A percentile compares a stretch with the other conserved stretches of the same genome.
Evolutionary conservation across 2,888 invertebrate genomes (phyloP).

Genomic region (Drosophila hamatofila): DNA sequence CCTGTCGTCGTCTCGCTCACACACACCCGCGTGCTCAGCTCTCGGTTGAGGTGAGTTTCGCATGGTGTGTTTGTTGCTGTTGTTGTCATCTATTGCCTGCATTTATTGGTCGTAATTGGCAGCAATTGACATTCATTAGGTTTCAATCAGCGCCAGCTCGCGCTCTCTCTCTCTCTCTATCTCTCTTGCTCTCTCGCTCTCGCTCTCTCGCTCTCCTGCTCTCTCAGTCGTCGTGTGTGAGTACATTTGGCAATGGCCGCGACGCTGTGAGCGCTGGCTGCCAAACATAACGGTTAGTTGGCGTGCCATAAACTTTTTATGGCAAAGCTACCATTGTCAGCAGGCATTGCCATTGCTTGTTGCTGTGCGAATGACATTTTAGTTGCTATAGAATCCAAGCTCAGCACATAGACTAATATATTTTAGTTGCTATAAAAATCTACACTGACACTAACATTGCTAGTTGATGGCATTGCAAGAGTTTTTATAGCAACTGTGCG

Average conservation of each 20-base stretch:
- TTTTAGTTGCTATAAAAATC: neutral
- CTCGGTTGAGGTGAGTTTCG: slow-evolving; percentile 49
- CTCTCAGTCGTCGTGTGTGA: slow-evolving; percentile 29
- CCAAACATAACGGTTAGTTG: slow-evolving; percentile 55
- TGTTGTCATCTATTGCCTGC: slow-evolving; percentile 67
- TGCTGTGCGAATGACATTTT: neutral
- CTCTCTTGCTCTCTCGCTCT: neutral
- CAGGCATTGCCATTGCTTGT: neutral
- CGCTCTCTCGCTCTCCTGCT: neutral
- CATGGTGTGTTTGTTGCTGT: slow-evolving; percentile 28
- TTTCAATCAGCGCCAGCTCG: slow-evolving; percentile 71
- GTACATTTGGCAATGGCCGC: slow-evolving; percentile 63
- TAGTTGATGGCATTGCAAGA: neutral
- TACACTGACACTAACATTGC: no score
- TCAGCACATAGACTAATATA: neutral
- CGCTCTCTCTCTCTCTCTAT: slow-evolving; percentile 19
- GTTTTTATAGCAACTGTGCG: slow-evolving; percentile 34
- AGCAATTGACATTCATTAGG: slow-evolving; percentile 84
- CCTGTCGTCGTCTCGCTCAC: slow-evolving; percentile 74
- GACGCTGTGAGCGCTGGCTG: slow-evolving; percentile 9
- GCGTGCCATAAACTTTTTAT: slow-evolving; percentile 63
- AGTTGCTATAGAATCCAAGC: slow-evolving; percentile 7
- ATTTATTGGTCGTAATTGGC: slow-evolving; percentile 84
- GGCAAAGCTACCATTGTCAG: slow-evolving; percentile 17
- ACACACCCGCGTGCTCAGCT: slow-evolving; percentile 39